Evolutionary conservation across 2,797 vertebrate species (phyloP), one percentile per base, ranked within the genome.

Genomic region (Echiichthys vipera): DNA sequence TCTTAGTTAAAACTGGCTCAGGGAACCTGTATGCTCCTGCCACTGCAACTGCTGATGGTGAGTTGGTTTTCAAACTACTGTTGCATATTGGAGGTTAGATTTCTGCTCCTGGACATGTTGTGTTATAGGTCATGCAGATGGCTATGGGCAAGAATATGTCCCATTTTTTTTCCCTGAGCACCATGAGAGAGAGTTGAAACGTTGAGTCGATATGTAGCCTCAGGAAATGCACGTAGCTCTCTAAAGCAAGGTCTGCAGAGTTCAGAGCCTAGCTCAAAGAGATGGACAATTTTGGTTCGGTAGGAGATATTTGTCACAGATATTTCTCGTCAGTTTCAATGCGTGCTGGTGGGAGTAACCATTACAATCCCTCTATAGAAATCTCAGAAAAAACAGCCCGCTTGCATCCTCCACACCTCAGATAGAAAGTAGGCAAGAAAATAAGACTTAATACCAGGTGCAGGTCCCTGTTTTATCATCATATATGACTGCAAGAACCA

Each of bases 1-100:
- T 98, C 96, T 96, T 97, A 98, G 97, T 96, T 97, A 96, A 96
- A 96, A 96, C 95, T 94, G 96, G 95, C 95, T 97, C 97, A 92
- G 96, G 95, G 92, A 98, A 94, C 93, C 93, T 96, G 93, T 95
- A 94, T 84, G 89, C 91, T 92, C 78, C 90, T 80, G 87, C 91
- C 69, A 91, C 91, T 88, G 87, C 92, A 65, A 69, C 92, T 65
- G 92, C 95, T 71, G 95, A 97, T 87, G 97, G 98, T 99, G 96
- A 99, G 97, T 98, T 91, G 82, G 83, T 93, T 91, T 95, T 93
- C 83, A 91, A 86, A 92, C 90, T 86, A 92, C 93, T 85, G 84
- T 77, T 94, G 61, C 84, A 92, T 87, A 80, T 84, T 89, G 76
- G 79, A 88, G 80, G 83, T 86, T 83, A 87, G 79, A 65, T 74